These are phyloP conservation scores for Athalia rosae DNA, from an alignment of 2,888 invertebrate genomes.

Conservation along the genomic window DNA sequence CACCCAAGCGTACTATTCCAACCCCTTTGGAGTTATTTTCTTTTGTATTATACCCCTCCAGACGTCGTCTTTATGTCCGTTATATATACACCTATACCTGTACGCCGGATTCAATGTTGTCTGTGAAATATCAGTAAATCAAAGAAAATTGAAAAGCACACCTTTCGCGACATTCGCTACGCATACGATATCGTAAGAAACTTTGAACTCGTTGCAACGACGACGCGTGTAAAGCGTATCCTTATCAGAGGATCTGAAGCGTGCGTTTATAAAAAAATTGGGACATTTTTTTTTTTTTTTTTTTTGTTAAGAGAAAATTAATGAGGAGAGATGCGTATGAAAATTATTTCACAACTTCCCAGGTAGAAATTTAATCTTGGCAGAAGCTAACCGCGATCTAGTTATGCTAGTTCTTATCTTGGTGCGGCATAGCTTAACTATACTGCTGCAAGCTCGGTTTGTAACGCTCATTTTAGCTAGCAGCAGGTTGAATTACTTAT, in stretches of 20 bases:
- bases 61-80: slow-evolving; percentile 14
- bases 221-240: not conserved
- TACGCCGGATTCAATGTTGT: slow-evolving; percentile 53
- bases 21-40: slow-evolving; percentile 54
- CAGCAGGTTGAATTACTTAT: too few relatives aligned
- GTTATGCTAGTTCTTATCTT: too few relatives aligned
- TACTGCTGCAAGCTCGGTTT: too few relatives aligned
- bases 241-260: not conserved
- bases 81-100: slow-evolving; percentile 13
- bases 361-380: too few relatives aligned
- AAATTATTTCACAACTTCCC: too few relatives aligned
- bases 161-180: slow-evolving; percentile 1
- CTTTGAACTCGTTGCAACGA: not conserved
- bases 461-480: too few relatives aligned
- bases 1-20: slow-evolving; percentile 62
- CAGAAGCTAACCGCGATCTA: too few relatives aligned
- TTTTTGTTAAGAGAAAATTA: too few relatives aligned
- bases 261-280: too few relatives aligned
- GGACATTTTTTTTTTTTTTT: too few relatives aligned
- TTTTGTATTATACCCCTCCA: slow-evolving; percentile 44
- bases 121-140: slow-evolving; percentile 38
- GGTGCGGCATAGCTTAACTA: too few relatives aligned
- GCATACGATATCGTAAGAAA: not conserved
- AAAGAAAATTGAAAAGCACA: slow-evolving; percentile 38
- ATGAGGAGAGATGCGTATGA: too few relatives aligned